Evolutionary conservation across 2,888 invertebrate species (phyloP).

Genomic region (Pyrrhosoma nymphula): DNA sequence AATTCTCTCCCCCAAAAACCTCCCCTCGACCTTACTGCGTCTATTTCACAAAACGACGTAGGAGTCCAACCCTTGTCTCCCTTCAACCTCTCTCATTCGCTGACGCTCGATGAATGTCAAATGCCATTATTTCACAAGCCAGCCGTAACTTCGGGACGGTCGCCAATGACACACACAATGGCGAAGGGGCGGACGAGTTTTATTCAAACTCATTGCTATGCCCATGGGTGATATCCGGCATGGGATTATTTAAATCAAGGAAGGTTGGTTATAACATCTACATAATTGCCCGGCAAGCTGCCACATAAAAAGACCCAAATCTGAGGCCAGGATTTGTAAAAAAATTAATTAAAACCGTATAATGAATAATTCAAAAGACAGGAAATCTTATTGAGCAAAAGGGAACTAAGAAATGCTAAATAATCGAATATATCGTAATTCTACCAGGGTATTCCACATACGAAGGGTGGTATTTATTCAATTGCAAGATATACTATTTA

Average conservation of each 20-base stretch:
- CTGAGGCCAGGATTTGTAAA: neutral
- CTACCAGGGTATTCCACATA: too few species aligned
- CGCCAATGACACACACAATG: neutral
- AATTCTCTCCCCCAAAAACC: neutral
- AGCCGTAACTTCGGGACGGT: neutral
- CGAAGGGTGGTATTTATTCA: too few species aligned
- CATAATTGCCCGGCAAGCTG: neutral
- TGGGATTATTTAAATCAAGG: neutral
- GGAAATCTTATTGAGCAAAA: too few species aligned
- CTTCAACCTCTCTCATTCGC: neutral
- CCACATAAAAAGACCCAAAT: neutral
- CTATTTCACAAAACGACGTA: neutral
- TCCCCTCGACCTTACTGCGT: neutral
- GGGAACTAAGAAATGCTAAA: too few species aligned
- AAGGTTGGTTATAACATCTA: neutral
- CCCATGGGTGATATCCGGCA: neutral
- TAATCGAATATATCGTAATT: too few species aligned
- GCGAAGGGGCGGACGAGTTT: neutral
- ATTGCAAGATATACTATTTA: too few species aligned
- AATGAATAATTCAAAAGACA: neutral
- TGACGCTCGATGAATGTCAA: slow-evolving; percentile 12
- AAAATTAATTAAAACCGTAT: neutral
- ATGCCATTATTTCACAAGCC: neutral
- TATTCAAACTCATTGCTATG: neutral
- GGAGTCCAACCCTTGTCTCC: neutral